phyloP scores from a whole-genome alignment of 2,797 vertebrate genomes.

The Tachyglossus aculeatus region DNA sequence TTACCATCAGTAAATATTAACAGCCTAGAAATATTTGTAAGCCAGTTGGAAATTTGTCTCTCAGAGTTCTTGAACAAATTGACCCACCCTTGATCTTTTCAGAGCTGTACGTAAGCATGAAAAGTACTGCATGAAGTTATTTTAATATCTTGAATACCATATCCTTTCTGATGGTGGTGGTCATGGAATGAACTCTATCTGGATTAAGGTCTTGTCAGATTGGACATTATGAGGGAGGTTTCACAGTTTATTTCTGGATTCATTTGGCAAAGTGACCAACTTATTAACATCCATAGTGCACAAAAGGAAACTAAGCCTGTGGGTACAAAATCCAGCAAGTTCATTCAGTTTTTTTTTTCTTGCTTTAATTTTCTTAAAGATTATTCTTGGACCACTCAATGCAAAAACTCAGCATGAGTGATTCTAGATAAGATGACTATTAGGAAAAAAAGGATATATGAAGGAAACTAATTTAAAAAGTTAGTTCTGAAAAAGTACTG shows the following conservation, averaged over 20 bases:
- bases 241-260: background rate
- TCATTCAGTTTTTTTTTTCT: background rate
- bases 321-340: background rate
- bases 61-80: no score
- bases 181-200: background rate
- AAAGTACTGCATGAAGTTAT: no score
- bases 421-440: no score
- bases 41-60: no score
- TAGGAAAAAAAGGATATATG: background rate
- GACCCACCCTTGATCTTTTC: no score
- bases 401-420: background rate
- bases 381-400: background rate
- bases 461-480: slow-evolving; percentile 7
- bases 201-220: background rate
- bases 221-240: background rate
- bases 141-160: background rate
- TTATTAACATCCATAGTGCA: background rate
- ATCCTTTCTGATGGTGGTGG: background rate
- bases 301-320: background rate
- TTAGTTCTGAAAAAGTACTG: slow-evolving; percentile 16
- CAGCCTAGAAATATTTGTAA: no score
- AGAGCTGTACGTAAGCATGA: no score
- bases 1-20: no score
- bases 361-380: slow-evolving; percentile 9
- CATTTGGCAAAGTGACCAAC: background rate